phyloP scores from a whole-genome alignment of 1,140 invertebrate genomes.

The Leptinotarsa texana region DNA sequence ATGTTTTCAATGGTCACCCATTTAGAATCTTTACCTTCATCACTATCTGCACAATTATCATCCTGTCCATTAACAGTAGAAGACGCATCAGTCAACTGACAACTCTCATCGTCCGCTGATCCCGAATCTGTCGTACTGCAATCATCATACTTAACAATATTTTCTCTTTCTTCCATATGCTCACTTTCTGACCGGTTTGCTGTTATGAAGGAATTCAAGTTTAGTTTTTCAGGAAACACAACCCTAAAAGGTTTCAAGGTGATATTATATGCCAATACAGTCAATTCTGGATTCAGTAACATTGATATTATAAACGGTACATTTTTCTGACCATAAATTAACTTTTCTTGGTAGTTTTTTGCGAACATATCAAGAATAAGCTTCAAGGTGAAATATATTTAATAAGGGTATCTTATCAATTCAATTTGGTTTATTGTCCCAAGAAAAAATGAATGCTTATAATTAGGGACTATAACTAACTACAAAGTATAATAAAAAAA shows the following conservation, averaged over 20 bases:
- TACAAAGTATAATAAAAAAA: too few species aligned
- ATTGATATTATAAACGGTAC: too few species aligned
- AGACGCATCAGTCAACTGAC: constrained; percentile 56
- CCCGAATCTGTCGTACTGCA: constrained; percentile 73
- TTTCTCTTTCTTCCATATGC: constrained; percentile 55
- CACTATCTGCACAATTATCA: constrained; percentile 58
- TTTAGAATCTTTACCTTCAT: constrained; percentile 58
- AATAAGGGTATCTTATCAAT: too few species aligned
- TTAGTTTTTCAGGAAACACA: constrained; percentile 79
- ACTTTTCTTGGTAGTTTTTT: too few species aligned
- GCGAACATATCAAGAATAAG: too few species aligned
- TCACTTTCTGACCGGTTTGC: constrained; percentile 53
- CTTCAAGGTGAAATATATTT: too few species aligned
- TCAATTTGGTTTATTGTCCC: too few species aligned
- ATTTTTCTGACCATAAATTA: too few species aligned
- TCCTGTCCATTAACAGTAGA: constrained; percentile 51
- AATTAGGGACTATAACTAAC: too few species aligned
- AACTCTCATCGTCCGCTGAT: constrained; percentile 68
- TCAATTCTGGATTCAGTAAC: too few species aligned
- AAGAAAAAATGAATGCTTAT: too few species aligned
- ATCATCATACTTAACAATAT: constrained; percentile 64
- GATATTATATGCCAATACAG: not conserved
- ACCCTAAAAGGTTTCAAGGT: constrained; percentile 65
- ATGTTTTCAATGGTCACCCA: too few species aligned
- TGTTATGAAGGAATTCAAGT: constrained; percentile 78